phyloP scores from a whole-genome alignment of 2,797 vertebrate species.

The Psittacula derbiana region DNA sequence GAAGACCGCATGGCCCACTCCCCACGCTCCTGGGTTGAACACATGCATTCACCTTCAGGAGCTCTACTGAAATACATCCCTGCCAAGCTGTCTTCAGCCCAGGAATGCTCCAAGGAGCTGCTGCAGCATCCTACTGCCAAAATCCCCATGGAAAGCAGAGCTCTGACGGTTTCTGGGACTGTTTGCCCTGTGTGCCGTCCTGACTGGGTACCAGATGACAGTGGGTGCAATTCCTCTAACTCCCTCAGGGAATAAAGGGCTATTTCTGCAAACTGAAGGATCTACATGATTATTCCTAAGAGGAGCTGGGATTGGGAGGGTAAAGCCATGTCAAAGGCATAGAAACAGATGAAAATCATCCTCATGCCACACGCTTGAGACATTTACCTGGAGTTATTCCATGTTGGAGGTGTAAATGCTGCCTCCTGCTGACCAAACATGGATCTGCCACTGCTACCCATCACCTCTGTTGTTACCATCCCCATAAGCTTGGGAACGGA shows the following conservation, averaged over 20 bases:
- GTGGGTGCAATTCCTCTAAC: neutral
- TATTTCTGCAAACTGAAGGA: neutral
- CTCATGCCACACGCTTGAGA: neutral
- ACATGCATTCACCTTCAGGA: neutral
- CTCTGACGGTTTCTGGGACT: neutral
- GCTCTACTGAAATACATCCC: neutral
- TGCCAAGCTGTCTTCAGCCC: neutral
- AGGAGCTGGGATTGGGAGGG: neutral
- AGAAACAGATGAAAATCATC: neutral
- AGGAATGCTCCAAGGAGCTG: neutral
- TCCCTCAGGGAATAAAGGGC: neutral
- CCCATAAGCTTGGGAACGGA: fast-evolving
- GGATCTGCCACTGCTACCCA: neutral
- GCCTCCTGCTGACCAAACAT: constrained; percentile 5
- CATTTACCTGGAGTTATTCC: fast-evolving
- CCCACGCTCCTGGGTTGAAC: fast-evolving
- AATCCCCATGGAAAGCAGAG: neutral
- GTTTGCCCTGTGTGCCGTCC: neutral
- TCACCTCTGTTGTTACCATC: fast-evolving
- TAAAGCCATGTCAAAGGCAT: neutral
- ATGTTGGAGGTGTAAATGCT: neutral
- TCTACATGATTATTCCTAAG: neutral
- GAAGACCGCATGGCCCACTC: fast-evolving
- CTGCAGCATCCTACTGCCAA: neutral
- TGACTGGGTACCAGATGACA: neutral